A percentile compares a stretch with the other conserved stretches of the same genome.
These are phyloP conservation scores for Lamproptera curius DNA, from an alignment of 2,888 invertebrate species.

Conservation along the genomic window DNA sequence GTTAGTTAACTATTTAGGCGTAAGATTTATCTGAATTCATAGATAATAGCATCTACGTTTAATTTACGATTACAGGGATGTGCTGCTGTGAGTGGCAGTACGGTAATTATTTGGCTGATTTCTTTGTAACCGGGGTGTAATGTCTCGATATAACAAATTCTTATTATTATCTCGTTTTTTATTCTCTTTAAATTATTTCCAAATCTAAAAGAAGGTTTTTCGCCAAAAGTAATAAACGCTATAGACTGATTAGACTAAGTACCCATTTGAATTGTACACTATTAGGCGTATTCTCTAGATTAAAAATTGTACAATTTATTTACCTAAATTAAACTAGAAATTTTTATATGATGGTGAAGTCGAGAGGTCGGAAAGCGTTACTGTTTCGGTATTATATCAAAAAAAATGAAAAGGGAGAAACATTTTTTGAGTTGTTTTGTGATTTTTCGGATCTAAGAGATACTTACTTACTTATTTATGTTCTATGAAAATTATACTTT, in stretches of 20 bases:
- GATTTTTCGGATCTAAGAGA: slow-evolving; percentile 57
- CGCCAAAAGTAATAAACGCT: slow-evolving; percentile 76
- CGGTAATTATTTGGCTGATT: slow-evolving; percentile 50
- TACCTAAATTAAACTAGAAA: slow-evolving; percentile 62
- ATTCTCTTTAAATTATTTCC: slow-evolving; percentile 40
- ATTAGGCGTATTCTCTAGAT: slow-evolving; percentile 75
- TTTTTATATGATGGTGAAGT: slow-evolving; percentile 47
- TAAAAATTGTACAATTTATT: slow-evolving; percentile 68
- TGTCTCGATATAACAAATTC: slow-evolving; percentile 37
- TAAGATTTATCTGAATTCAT: slow-evolving; percentile 76
- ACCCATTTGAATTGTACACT: slow-evolving; percentile 73
- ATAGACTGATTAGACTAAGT: slow-evolving; percentile 78
- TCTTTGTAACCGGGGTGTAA: slow-evolving; percentile 36
- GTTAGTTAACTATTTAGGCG: slow-evolving; percentile 69
- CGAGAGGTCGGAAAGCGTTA: slow-evolving; percentile 55
- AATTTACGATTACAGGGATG: slow-evolving; percentile 75
- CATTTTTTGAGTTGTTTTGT: slow-evolving; percentile 55
- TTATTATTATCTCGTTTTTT: slow-evolving; percentile 28
- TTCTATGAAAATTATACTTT: slow-evolving; percentile 28
- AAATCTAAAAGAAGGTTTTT: slow-evolving; percentile 38
- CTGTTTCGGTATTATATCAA: slow-evolving; percentile 55
- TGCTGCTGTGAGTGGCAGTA: slow-evolving; percentile 63
- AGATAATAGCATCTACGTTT: slow-evolving; percentile 68
- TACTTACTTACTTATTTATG: slow-evolving; percentile 18
- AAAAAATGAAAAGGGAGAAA: too few relatives aligned